Evolutionary conservation across 2,113 vertebrate species (phyloP).

Genomic region (Ciconia maguari): DNA sequence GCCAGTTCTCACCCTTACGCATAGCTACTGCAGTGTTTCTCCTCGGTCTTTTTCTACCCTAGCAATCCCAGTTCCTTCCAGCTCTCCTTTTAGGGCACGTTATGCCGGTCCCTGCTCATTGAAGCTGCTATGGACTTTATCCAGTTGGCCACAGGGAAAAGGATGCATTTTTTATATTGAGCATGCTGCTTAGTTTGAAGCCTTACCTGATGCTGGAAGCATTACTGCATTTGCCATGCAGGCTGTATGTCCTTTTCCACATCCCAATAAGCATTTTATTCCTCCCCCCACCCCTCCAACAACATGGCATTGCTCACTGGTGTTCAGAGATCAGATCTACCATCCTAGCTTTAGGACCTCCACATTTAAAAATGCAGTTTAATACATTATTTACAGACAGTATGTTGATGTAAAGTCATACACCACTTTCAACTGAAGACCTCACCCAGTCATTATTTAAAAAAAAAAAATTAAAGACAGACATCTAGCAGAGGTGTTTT

Average conservation of each 20-base stretch:
- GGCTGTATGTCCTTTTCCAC: background rate
- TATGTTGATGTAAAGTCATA: background rate
- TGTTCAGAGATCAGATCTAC: background rate
- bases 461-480: background rate
- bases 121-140: background rate
- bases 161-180: background rate
- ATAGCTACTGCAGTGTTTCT: background rate
- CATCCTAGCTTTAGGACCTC: background rate
- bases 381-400: background rate
- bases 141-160: background rate
- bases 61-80: background rate
- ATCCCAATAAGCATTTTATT: background rate
- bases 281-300: background rate
- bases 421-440: background rate
- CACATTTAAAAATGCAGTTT: background rate
- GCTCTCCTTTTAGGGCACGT: background rate
- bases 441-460: background rate
- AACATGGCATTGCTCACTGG: background rate
- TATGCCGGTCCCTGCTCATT: background rate
- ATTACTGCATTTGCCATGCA: background rate
- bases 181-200: background rate
- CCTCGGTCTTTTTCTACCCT: background rate
- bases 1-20: background rate
- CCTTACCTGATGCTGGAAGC: background rate
- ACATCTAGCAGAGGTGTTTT: background rate